Evolutionary conservation across 1,140 invertebrate genomes (phyloP).

Genomic region (Lepidotrigona ventralis): DNA sequence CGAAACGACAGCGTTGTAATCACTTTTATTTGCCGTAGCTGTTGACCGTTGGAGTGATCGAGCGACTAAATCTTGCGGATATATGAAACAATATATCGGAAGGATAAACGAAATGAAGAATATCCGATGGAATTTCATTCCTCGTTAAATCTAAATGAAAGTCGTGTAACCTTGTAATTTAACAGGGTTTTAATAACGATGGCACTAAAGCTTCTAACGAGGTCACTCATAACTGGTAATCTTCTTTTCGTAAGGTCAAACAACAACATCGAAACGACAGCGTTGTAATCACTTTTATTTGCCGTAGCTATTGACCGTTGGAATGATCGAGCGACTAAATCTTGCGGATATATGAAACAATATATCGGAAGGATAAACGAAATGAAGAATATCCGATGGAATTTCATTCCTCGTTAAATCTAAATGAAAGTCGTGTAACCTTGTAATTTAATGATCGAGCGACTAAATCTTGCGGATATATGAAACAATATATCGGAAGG

Average conservation of each 20-base stretch:
- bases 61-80: not conserved
- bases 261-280: not conserved
- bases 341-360: not conserved
- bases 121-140: not conserved
- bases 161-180: not conserved
- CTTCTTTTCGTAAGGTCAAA: not conserved
- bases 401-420: not conserved
- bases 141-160: not conserved
- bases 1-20: not conserved
- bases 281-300: not conserved
- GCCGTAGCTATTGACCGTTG: not conserved
- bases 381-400: not conserved
- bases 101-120: not conserved
- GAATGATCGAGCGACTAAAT: not conserved
- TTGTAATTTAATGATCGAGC: not conserved
- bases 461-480: not conserved
- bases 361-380: not conserved
- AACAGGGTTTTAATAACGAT: constrained; percentile 4
- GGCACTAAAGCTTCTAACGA: not conserved
- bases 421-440: not conserved
- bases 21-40: not conserved
- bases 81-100: not conserved
- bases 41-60: not conserved
- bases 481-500: not conserved
- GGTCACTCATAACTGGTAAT: not conserved